phyloP scores from a whole-genome alignment of 2,113 vertebrate species.

The Xenopus tropicalis region DNA sequence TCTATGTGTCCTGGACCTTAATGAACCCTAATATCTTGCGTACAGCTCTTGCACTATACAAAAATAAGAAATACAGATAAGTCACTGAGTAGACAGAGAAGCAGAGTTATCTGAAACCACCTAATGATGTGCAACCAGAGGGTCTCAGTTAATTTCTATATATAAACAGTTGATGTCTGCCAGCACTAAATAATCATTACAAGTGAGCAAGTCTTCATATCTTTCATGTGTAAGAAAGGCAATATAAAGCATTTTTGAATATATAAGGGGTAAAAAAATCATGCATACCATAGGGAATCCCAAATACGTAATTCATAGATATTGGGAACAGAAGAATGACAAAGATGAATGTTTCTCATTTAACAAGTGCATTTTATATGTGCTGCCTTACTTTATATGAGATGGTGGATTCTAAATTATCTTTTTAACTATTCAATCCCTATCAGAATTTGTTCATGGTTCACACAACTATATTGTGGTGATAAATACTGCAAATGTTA shows the following conservation, averaged over 20 bases:
- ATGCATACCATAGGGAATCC: constrained; percentile 6
- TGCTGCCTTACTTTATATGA: not conserved
- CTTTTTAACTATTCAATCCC: constrained; percentile 5
- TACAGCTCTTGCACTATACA: too few relatives aligned
- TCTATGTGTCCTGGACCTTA: too few relatives aligned
- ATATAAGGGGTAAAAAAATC: not conserved
- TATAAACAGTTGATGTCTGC: too few relatives aligned
- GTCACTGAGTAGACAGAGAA: too few relatives aligned
- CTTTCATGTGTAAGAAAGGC: not conserved
- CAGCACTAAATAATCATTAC: too few relatives aligned
- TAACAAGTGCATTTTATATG: not conserved
- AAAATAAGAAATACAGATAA: too few relatives aligned
- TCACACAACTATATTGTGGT: constrained; percentile 8
- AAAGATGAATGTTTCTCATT: constrained; percentile 35
- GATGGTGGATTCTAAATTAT: constrained; percentile 18
- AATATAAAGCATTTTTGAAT: too few relatives aligned
- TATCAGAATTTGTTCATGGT: not conserved
- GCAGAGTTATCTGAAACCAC: too few relatives aligned
- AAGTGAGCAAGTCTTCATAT: too few relatives aligned
- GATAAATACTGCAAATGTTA: not conserved
- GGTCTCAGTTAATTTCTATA: too few relatives aligned
- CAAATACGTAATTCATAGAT: constrained; percentile 29
- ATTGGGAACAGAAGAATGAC: constrained; percentile 27
- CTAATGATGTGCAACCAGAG: too few relatives aligned
- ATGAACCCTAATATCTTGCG: too few relatives aligned